Base-by-base conservation (phyloP, 2,113 vertebrate genomes). In the Sceloporus tristichus region DNA sequence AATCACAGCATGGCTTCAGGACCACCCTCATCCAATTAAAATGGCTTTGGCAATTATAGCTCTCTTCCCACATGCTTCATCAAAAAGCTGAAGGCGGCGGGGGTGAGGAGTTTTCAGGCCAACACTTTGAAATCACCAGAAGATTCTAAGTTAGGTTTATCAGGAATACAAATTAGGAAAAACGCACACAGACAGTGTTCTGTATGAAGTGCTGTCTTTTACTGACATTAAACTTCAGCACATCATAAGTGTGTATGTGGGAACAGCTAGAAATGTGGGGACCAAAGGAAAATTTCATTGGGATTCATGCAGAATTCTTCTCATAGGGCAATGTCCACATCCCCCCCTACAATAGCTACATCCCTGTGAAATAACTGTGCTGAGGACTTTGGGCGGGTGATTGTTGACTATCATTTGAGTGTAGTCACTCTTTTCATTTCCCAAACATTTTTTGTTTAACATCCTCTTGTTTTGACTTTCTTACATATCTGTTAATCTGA, bases 21-120 rank as follows among this genome's bases (percentile, higher is more conserved):
- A 87, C 5, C 53, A 91, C 85, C 79, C 42, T 38, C 76, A 68
- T 88, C 38, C 89, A 93, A 92, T 90, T 91, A 91, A 93, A 93
- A 92, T 74, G 91, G 48, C 89, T 85, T 88, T 91, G 84, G 73
- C 82, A 86, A 62, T 65, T 79, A 21, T 62, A 65, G 5, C 21
- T 90, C 90, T 88, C 48, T 76, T 93, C 70, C 27, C 56, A 73
- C 23, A 3, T 16, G 48, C 42, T 92, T 90, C 71, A 85, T 87
- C 90, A 93, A 70, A 86, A 87, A 14, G 1, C 9, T 76, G 65
- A 77, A 73, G 25, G 78, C 7, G 80, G 40, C 5, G 16, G 25
- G 25, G 66, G 40, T 53, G 18, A 16, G 48, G 29, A 66, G n/a
- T 42, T 48, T 84, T 19, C 79, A 88, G 90, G 40, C 40, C 79